Evolutionary conservation across 2,113 vertebrate genomes (phyloP).

Genomic region (Gopherus evgoodei): DNA sequence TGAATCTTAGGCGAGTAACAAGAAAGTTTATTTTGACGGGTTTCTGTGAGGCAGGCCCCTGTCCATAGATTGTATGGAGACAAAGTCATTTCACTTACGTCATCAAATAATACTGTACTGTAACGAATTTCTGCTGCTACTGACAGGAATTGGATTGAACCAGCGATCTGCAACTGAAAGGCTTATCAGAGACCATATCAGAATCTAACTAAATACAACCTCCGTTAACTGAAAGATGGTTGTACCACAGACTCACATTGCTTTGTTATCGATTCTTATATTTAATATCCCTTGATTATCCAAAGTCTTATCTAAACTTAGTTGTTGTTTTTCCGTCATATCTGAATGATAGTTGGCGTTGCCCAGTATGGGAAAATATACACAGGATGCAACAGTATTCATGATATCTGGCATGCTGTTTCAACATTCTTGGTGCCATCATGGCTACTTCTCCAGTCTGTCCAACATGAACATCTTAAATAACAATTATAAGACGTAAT

Average conservation of each 20-base stretch:
- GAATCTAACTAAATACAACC: neutral
- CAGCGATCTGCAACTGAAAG: neutral
- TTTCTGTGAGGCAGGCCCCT: neutral
- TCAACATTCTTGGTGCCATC: rapidly evolving
- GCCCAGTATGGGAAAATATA: neutral
- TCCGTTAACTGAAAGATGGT: too few relatives aligned
- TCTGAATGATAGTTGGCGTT: neutral
- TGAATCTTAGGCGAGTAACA: neutral
- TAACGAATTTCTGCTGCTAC: rapidly evolving
- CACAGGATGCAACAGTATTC: neutral
- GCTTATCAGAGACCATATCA: rapidly evolving
- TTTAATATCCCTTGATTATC: neutral
- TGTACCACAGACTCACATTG: neutral
- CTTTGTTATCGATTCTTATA: neutral
- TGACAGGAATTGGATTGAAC: neutral
- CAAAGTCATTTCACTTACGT: rapidly evolving
- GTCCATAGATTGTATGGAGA: neutral
- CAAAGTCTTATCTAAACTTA: rapidly evolving
- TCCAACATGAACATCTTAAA: rapidly evolving
- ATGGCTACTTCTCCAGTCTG: neutral
- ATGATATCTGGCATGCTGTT: neutral
- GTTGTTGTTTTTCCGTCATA: neutral
- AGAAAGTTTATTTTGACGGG: neutral
- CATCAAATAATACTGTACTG: rapidly evolving
- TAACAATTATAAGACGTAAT: neutral